Conservation (phyloP, 2,888 invertebrate genomes). For the Scelioninae gen. 1 region DNA sequence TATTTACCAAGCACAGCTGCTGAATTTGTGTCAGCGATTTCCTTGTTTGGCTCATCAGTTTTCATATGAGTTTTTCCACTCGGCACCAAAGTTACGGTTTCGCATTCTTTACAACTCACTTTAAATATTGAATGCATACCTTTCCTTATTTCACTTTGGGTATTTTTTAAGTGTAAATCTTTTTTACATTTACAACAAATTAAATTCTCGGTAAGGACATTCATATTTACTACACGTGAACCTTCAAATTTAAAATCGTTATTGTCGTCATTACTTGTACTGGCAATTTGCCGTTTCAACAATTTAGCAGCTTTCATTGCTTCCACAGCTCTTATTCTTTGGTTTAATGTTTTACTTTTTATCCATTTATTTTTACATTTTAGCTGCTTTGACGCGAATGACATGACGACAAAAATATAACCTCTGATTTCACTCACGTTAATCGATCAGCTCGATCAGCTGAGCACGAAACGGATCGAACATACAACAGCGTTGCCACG, state of each 20-base stretch:
- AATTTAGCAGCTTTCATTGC: too few species aligned
- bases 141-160: not conserved
- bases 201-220: not conserved
- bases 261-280: too few species aligned
- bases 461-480: too few species aligned
- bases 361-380: not conserved
- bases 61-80: not conserved
- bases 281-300: too few species aligned
- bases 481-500: too few species aligned
- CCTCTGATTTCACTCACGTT: not conserved
- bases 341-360: not conserved
- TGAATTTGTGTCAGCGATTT: not conserved
- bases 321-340: not conserved
- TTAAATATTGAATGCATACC: conserved; percentile 1
- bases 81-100: not conserved
- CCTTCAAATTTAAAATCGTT: not conserved
- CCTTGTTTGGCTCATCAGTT: not conserved
- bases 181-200: not conserved
- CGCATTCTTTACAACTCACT: not conserved
- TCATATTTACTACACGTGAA: not conserved
- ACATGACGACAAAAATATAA: not conserved
- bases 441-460: too few species aligned
- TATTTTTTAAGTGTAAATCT: not conserved
- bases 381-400: not conserved
- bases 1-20: not conserved